Evolutionary conservation across 2,113 vertebrate species (phyloP).

Genomic region (Perca schrenkii): DNA sequence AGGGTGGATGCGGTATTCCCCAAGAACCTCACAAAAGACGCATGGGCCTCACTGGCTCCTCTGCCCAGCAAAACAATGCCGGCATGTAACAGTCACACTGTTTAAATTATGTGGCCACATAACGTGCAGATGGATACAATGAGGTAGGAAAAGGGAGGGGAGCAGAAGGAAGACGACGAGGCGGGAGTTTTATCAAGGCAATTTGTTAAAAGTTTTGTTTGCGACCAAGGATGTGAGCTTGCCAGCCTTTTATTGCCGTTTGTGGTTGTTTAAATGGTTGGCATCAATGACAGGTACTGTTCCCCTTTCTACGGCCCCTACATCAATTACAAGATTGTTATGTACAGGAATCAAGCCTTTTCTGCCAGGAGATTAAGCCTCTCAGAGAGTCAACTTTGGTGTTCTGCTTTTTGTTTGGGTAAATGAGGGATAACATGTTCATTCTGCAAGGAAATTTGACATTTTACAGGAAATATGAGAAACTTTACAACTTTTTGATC

Average conservation of each 20-base stretch:
- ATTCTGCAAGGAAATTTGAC: conserved; percentile 4
- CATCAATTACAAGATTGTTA: conserved; percentile 66
- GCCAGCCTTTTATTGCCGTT: conserved; percentile 46
- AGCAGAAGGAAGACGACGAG: conserved; percentile 14
- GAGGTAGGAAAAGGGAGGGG: conserved; percentile 47
- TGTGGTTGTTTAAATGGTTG: conserved; percentile 55
- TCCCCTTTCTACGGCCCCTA: conserved; percentile 21
- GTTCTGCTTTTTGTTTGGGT: conserved; percentile 36
- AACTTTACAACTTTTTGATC: background rate
- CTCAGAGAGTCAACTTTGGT: conserved; percentile 14
- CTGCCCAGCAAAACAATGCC: conserved; percentile 81
- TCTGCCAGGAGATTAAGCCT: conserved; percentile 37
- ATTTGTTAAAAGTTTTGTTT: conserved; percentile 73
- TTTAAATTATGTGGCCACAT: conserved; percentile 81
- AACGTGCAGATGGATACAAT: conserved; percentile 71
- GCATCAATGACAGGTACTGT: conserved; percentile 56
- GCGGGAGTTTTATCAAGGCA: conserved; percentile 65
- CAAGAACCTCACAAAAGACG: conserved; percentile 80
- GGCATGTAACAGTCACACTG: conserved; percentile 76
- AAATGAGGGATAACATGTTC: conserved; percentile 3
- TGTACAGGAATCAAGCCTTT: conserved; percentile 33
- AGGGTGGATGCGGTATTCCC: conserved; percentile 80
- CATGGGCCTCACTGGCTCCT: conserved; percentile 69
- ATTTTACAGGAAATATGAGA: conserved; percentile 6
- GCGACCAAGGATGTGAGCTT: conserved; percentile 43